Percentiles rank a stretch among this genome's conserved stretches.
Conservation (phyloP, 1,140 invertebrate genomes). For the Neodiprion fabricii region DNA sequence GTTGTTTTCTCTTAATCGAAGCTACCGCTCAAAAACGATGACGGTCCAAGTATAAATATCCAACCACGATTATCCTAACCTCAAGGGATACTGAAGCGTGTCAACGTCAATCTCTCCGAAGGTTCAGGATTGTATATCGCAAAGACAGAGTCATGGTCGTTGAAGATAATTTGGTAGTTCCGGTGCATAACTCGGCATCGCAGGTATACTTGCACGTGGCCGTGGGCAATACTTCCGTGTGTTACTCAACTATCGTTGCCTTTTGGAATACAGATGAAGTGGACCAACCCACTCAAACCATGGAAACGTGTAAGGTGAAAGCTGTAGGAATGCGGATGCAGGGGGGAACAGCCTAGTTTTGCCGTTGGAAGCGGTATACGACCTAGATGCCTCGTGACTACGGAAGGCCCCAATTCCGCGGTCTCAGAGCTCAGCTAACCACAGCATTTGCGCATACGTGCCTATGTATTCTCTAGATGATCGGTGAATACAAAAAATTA, state of each 20-base stretch:
- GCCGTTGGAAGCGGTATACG: neutral
- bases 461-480: too few relatives aligned
- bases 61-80: too few relatives aligned
- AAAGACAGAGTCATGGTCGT: too few relatives aligned
- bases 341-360: neutral
- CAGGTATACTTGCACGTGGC: neutral
- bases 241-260: neutral
- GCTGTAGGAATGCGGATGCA: conserved; percentile 6
- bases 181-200: too few relatives aligned
- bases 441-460: neutral
- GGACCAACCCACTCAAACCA: neutral
- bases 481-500: too few relatives aligned
- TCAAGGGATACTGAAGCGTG: too few relatives aligned
- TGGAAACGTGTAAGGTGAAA: neutral
- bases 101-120: too few relatives aligned
- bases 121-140: too few relatives aligned
- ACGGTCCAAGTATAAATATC: too few relatives aligned
- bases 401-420: neutral
- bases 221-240: neutral
- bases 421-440: neutral
- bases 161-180: too few relatives aligned
- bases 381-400: neutral
- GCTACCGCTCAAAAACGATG: too few relatives aligned
- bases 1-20: too few relatives aligned
- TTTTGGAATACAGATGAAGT: conserved; percentile 1